phyloP scores from a whole-genome alignment of 2,888 invertebrate genomes.

The Actias luna region DNA sequence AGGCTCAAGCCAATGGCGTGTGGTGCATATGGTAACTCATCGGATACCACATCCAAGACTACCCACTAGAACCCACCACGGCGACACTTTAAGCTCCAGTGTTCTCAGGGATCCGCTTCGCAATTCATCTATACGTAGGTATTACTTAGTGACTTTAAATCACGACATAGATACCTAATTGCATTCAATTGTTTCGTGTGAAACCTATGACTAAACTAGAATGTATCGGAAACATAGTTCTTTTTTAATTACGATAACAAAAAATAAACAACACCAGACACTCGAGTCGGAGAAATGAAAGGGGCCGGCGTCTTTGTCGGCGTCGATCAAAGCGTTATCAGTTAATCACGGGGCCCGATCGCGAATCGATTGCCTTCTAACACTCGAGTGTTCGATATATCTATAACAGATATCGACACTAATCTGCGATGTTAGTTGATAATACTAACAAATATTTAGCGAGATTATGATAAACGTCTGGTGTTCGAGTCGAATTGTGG shows the following conservation, averaged over 20 bases:
- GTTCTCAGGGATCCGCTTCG: no score
- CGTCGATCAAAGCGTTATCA: conserved; percentile 39
- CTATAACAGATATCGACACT: conserved; percentile 18
- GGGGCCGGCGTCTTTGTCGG: conserved; percentile 45
- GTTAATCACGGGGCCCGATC: conserved; percentile 36
- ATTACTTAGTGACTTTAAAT: not conserved
- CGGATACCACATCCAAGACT: no score
- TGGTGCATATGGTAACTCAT: no score
- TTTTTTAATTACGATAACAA: conserved; percentile 22
- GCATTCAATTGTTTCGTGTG: not conserved
- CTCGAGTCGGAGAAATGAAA: conserved; percentile 40
- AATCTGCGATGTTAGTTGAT: conserved; percentile 19
- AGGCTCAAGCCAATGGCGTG: no score
- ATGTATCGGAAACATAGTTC: conserved; percentile 10
- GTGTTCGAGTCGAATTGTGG: not conserved
- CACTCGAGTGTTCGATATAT: conserved; percentile 26
- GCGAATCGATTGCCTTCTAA: conserved; percentile 34
- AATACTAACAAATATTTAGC: conserved; percentile 19
- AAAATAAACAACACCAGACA: conserved; percentile 17
- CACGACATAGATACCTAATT: not conserved
- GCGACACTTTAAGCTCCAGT: no score
- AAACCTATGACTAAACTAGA: conserved; percentile 13
- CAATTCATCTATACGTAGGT: no score
- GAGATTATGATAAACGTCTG: conserved; percentile 5
- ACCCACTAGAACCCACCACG: no score